Conservation (phyloP, 2,888 invertebrate species). For the Caenorhabditis macrosperma region DNA sequence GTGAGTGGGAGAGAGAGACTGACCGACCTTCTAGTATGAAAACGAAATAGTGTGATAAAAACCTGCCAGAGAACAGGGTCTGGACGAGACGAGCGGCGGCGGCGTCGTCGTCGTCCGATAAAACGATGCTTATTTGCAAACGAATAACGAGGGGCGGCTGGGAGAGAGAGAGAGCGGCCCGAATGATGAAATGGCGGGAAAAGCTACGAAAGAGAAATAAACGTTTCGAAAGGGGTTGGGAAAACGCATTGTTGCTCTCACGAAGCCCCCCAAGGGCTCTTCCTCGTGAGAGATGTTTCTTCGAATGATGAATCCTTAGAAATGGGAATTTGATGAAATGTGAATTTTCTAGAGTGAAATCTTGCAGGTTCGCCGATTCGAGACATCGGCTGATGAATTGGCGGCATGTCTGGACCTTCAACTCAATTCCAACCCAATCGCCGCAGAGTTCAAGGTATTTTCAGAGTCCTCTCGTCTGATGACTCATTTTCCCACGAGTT, state of each 20-base stretch:
- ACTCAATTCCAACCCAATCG: constrained; percentile 70
- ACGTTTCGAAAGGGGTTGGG: neutral
- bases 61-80: constrained; percentile 30
- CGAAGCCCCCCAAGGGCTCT: no score
- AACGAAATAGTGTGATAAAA: constrained; percentile 16
- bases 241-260: no score
- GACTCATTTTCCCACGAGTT: constrained; percentile 1
- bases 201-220: neutral
- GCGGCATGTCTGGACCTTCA: constrained; percentile 78
- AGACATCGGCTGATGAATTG: constrained; percentile 79
- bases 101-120: neutral
- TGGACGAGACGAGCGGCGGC: neutral
- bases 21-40: constrained; percentile 14
- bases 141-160: neutral
- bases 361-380: constrained; percentile 66
- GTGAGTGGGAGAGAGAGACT: constrained; percentile 40
- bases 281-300: no score
- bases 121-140: neutral
- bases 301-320: no score
- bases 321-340: neutral
- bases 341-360: no score
- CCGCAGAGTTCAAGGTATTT: constrained; percentile 68
- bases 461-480: neutral
- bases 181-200: neutral
- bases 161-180: constrained; percentile 8